Evolutionary conservation across 1,140 invertebrate genomes (phyloP), one percentile per base, ranked within the genome.

Genomic region (Aphelinus atriplicis): DNA sequence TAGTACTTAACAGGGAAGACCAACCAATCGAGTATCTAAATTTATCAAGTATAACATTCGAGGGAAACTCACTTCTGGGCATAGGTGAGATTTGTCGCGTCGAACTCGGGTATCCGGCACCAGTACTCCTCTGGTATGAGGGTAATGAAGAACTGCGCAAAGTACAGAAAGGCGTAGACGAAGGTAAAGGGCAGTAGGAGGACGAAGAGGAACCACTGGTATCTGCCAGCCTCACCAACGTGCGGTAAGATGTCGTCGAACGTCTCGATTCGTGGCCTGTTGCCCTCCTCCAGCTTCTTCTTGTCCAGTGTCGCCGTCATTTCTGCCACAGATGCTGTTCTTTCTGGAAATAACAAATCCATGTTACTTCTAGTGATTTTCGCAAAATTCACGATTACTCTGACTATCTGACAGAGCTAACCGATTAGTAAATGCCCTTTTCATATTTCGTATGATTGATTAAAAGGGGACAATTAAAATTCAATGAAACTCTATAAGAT

Each of bases 151-250:
- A 96, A 94, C 86, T 96, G 94, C 2, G 93, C 92, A 84, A 96
- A 96, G 85, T 95, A 95, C 1, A 95, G 92, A 82, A 94, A 96
- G 1, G 94, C 93, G 76, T 96, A 94, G 83, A 94, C 95, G 84
- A 95, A 94, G 7, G 93, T 91, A 83, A 95, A 96, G 0, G 95
- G 95, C 73, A 95, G 92, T 87, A 97, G 92, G 77, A 96, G 85
- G 6, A 95, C 83, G 84, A 96, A 97, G 1, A 97, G 87, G n/a
- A 95, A 88, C 81, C 94, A 93, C 83, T 98, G 96, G 87, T 96
- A 97, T 68, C 90, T 88, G 56, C 95, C 95, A 81, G 97, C 97
- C 80, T 95, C 95, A 0, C 96, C 96, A 47, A 97, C 91, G 80
- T 95, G 88, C 1, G 94, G 93, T 63, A 97, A 85, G 46, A 97